Base-by-base conservation (phyloP, 2,888 invertebrate genomes). In the Drosophila emarginata region DNA sequence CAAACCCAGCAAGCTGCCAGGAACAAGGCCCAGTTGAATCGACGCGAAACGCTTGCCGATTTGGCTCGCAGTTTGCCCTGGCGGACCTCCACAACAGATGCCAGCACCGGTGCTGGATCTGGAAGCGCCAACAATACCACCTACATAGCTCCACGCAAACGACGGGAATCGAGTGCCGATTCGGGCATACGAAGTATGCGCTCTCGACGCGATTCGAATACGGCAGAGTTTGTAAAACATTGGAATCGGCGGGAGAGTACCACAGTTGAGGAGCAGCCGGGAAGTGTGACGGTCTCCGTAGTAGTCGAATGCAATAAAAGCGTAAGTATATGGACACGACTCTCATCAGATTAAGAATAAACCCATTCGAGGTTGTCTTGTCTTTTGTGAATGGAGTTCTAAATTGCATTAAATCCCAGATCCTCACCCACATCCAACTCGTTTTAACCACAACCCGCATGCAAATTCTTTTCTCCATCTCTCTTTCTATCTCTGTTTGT, bases 91-190 rank as follows among this genome's bases (percentile, higher is more conserved):
- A 93, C 93, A 21, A 93, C 93, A 12, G 94, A 94, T 68, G 91
- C 92, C 4, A 88, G 91, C 45, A 91, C 89, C 7, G 76, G 74
- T 12, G 70, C 71, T 0, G 74, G 76, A 0, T 76, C 72, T 4
- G 32, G 52, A 1, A 64, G 69, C 4, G 63, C 53, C 26, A 93
- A 93, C 86, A 92, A 93, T 64, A 72, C 76, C 36, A 78, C 64
- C 7, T 88, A 86, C 54, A 93, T 93, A 5, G 93, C 93, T 0
- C 90, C 91, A 6, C 93, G 96, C 37, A 96, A 96, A 88, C 93
- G 97, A n/a, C 94, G 97, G 59, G 97, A 97, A 90, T 97, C 97
- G 23, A 97, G 96, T 67, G 97, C 96, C 53, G 97, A 97, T 91
- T 96, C 96, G 0, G 96, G 96, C 57, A 95, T 96, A 76, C 95